Base-by-base conservation (phyloP, 1,140 invertebrate species). In the Geopemphigus sp. region DNA sequence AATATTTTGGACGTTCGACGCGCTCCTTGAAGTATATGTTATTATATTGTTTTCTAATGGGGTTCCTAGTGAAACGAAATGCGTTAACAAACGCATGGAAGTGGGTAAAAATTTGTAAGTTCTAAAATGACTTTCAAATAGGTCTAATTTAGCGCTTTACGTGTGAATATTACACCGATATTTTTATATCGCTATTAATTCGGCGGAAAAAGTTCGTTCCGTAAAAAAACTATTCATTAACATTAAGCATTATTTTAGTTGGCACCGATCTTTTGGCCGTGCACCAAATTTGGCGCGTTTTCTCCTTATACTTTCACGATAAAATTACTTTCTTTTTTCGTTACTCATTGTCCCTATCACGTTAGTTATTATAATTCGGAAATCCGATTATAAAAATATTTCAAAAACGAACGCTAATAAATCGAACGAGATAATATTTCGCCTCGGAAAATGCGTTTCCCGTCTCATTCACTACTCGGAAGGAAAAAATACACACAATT, bases 221-320 rank as follows among this genome's bases (percentile, higher is more conserved):
- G 4, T 57, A 57, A n/a, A n/a, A n/a, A n/a, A 57, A 57, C 56
- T 57, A 24, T 57, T 57, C 22, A 57, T 57, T 57, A 57, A 57
- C 22, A 24, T 24, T 57, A 57, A 57, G n/a, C 22, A 24, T 57
- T 57, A 24, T 57, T 57, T 57, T 24, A 24, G 56, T 57, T 24
- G 56, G 56, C 56, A 57, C 56, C n/a, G 24, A n/a, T 19, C n/a
- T 22, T 24, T 57, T 57, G 22, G 22, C 24, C 11, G n/a, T 57
- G n/a, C 12, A 57, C 56, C 56, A 57, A 57, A 24, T 24, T 57
- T 24, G 2, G 22, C 2, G 56, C 10, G n/a, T 6, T 24, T 57
- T 57, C n/a, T 24, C 4, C 56, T 57, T 24, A 57, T 24, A 57
- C 56, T 24, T 24, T 57, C n/a, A 11, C 22, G 24, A 57, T 39